These are phyloP conservation scores for Neomorphus geoffroyi DNA, from an alignment of 2,797 vertebrate genomes.

Conservation along the genomic window DNA sequence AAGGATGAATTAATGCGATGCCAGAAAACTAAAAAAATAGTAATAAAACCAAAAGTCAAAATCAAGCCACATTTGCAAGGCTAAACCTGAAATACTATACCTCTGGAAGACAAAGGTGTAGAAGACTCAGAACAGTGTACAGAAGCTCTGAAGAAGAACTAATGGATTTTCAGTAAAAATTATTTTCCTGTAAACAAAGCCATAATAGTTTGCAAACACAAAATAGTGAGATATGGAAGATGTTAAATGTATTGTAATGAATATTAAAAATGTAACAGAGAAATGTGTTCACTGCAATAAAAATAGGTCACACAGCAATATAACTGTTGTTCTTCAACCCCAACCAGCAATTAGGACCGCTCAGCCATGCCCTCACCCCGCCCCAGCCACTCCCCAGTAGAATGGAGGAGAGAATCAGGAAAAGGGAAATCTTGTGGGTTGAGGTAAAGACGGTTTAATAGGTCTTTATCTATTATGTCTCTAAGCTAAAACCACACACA, in stretches of 20 bases:
- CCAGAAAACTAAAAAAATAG: background rate
- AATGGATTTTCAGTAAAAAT: background rate
- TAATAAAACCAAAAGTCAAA: background rate
- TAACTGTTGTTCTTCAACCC: no score
- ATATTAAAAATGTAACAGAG: background rate
- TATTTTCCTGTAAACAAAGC: background rate
- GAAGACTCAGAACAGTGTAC: background rate
- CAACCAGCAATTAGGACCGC: no score
- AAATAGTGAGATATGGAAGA: background rate
- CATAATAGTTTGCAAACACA: background rate
- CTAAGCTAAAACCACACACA: no score
- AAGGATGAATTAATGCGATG: background rate
- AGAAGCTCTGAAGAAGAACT: background rate
- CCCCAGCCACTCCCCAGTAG: no score
- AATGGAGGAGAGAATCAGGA: no score
- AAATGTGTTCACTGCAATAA: background rate
- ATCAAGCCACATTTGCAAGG: background rate
- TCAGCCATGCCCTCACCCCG: no score
- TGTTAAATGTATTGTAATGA: background rate
- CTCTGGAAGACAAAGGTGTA: background rate
- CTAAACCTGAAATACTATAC: background rate
- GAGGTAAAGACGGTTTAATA: no score
- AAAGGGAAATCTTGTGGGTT: no score
- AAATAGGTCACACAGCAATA: background rate
- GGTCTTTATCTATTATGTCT: no score